Conservation (phyloP, 2,797 vertebrate genomes). For the Gallirallus australis region DNA sequence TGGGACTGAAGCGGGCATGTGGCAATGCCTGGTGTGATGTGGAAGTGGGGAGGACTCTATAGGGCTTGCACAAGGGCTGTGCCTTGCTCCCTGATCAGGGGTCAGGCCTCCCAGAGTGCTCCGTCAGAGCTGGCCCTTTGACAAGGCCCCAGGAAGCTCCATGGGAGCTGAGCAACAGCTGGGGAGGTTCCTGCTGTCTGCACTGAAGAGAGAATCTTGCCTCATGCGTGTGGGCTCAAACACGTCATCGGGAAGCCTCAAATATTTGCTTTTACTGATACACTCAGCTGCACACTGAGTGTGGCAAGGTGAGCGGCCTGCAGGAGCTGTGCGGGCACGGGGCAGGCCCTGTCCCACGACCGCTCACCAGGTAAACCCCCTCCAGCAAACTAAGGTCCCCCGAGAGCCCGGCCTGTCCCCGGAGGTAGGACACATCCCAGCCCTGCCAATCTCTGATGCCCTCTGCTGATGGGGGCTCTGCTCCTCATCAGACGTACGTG, state of each 20-base stretch:
- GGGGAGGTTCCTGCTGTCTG: background rate
- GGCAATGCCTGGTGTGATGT: background rate
- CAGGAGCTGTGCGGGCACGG: too few relatives aligned
- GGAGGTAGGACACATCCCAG: background rate
- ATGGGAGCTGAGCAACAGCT: background rate
- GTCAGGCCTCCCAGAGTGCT: background rate
- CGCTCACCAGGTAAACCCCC: background rate
- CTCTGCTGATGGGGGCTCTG: background rate
- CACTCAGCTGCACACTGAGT: background rate
- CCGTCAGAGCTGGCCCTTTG: rapidly evolving
- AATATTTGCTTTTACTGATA: background rate
- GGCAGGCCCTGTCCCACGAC: background rate
- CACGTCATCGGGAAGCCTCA: background rate
- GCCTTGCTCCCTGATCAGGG: rapidly evolving
- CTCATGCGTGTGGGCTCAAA: background rate
- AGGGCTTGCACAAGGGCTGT: background rate
- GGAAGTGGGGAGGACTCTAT: background rate
- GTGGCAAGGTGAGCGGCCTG: rapidly evolving
- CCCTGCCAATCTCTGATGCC: background rate
- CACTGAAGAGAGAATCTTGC: background rate
- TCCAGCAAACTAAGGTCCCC: background rate
- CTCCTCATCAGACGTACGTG: background rate
- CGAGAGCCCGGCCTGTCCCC: background rate
- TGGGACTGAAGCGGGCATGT: background rate
- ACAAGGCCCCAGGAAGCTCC: background rate